These are phyloP conservation scores for Oncorhynchus clarkii DNA, from an alignment of 2,113 vertebrate genomes.

Conservation along the genomic window DNA sequence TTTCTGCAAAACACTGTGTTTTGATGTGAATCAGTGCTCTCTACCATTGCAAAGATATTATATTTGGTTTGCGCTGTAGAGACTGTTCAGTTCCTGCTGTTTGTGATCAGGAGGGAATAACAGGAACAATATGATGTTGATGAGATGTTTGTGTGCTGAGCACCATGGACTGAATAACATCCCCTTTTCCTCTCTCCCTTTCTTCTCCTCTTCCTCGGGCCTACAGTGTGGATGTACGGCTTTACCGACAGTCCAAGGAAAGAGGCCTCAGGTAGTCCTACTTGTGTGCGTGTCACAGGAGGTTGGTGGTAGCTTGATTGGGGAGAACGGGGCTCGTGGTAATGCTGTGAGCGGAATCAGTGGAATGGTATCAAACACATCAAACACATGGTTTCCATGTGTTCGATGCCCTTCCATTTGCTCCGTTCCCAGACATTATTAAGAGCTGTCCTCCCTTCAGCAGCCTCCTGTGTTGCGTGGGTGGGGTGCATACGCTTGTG, in stretches of 20 bases:
- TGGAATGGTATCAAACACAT: too few relatives aligned
- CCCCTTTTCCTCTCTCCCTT: slow-evolving; percentile 54
- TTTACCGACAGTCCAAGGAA: slow-evolving; percentile 96
- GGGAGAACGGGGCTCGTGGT: too few relatives aligned
- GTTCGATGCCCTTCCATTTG: too few relatives aligned
- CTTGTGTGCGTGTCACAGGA: slow-evolving; percentile 22
- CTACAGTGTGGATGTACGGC: slow-evolving; percentile 98
- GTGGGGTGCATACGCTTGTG: background rate
- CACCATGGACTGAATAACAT: slow-evolving; percentile 58
- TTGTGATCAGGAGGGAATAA: background rate
- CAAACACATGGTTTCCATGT: too few relatives aligned
- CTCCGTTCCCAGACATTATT: too few relatives aligned
- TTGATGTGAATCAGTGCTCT: background rate
- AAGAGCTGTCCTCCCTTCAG: background rate
- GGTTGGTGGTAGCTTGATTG: too few relatives aligned
- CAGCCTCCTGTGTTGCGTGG: background rate
- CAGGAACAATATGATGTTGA: background rate
- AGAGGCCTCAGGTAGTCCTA: slow-evolving; percentile 85
- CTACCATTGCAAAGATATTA: background rate
- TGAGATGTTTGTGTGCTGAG: slow-evolving; percentile 17
- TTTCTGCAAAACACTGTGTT: background rate
- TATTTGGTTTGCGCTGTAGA: slow-evolving; percentile 1
- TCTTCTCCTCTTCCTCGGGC: slow-evolving; percentile 48
- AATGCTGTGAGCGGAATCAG: too few relatives aligned
- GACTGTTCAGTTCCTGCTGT: background rate